Evolutionary conservation across 2,113 vertebrate species (phyloP).

Genomic region (Tragelaphus scriptus): DNA sequence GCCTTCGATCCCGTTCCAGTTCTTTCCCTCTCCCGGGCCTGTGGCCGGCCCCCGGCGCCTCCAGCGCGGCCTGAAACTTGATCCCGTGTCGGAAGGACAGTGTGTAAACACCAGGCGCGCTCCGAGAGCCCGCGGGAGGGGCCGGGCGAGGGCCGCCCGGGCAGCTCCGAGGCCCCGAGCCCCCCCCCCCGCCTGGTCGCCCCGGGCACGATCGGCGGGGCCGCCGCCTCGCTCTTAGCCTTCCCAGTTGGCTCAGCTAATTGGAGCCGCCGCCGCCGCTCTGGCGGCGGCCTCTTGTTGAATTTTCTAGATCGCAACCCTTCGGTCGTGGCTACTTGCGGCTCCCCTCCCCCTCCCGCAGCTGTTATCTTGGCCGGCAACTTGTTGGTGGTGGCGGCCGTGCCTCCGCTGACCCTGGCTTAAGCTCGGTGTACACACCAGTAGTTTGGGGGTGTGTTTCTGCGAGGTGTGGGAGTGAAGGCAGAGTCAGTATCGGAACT

Average conservation of each 20-base stretch:
- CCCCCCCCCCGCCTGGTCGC: constrained; percentile 36
- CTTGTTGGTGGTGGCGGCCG: constrained; percentile 60
- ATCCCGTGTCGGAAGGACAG: constrained; percentile 73
- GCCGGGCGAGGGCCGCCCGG: constrained; percentile 4
- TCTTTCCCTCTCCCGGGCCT: constrained; percentile 29
- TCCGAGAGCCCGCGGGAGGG: constrained; percentile 59
- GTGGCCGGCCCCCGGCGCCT: constrained; percentile 49
- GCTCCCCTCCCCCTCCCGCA: constrained; percentile 53
- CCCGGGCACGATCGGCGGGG: constrained; percentile 48
- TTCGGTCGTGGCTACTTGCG: constrained; percentile 51
- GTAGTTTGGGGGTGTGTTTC: constrained; percentile 26
- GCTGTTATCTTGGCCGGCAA: constrained; percentile 61
- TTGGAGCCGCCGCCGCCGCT: constrained; percentile 67
- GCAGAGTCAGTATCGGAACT: background rate
- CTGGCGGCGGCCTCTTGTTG: constrained; percentile 70
- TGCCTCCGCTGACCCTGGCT: constrained; percentile 36
- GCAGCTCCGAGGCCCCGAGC: constrained; percentile 42
- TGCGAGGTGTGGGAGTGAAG: background rate
- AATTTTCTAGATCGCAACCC: constrained; percentile 73
- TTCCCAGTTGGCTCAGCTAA: constrained; percentile 70
- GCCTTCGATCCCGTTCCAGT: constrained; percentile 56
- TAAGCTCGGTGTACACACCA: background rate
- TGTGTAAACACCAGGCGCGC: constrained; percentile 71
- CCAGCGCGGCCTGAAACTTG: constrained; percentile 69
- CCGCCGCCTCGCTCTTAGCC: constrained; percentile 43